phyloP scores from a whole-genome alignment of 2,888 invertebrate species.

The Mesorhabditis spiculigera region DNA sequence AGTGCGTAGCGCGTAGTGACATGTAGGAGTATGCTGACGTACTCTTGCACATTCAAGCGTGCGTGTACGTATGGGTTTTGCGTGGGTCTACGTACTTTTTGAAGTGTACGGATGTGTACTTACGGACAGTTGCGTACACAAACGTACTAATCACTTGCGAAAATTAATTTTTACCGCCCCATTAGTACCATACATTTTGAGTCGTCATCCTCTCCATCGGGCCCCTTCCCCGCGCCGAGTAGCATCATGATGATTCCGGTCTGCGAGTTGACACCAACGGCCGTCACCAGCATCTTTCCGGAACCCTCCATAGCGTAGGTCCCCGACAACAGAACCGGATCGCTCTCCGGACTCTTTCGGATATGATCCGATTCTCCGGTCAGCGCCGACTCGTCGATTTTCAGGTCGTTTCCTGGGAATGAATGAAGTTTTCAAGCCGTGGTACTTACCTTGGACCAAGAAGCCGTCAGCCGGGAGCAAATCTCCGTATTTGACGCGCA shows the following conservation, averaged over 20 bases:
- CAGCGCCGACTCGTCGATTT: constrained; percentile 96
- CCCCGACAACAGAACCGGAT: constrained; percentile 91
- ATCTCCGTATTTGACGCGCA: constrained; percentile 72
- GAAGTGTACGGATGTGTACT: too few species aligned
- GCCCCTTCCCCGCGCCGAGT: constrained; percentile 43
- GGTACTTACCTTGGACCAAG: constrained; percentile 78
- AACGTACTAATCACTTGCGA: too few species aligned
- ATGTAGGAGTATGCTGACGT: too few species aligned
- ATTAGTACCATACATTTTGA: constrained; percentile 11
- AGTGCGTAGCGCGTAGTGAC: too few species aligned
- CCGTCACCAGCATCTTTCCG: constrained; percentile 90
- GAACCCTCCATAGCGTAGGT: constrained; percentile 99
- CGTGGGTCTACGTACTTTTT: too few species aligned
- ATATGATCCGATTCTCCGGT: constrained; percentile 99
- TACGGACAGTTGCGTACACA: too few species aligned
- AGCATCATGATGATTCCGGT: constrained; percentile 68
- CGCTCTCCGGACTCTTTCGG: constrained; percentile 86
- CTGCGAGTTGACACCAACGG: constrained; percentile 96
- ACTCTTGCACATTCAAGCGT: too few species aligned
- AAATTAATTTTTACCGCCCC: too few species aligned
- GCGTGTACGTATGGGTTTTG: too few species aligned
- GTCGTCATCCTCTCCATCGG: constrained; percentile 31
- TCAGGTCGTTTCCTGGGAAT: constrained; percentile 75
- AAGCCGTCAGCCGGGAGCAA: constrained; percentile 95
- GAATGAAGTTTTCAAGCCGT: background rate